Evolutionary conservation across 64 coral and sea anemone genomes (phyloP).

Genomic region (Montipora foliosa): DNA sequence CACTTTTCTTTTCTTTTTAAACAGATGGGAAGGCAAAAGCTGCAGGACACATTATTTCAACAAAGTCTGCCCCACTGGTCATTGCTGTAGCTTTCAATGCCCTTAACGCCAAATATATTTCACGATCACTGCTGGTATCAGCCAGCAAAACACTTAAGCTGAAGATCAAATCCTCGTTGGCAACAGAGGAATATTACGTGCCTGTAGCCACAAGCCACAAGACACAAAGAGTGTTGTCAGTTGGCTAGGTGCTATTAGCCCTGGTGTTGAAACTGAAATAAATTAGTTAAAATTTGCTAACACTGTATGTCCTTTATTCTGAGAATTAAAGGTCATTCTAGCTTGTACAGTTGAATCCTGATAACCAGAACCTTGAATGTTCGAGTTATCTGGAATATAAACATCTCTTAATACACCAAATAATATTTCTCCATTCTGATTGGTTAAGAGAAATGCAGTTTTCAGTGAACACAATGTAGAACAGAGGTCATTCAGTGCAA

Average conservation of each 20-base stretch:
- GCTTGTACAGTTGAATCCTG: slow-evolving; percentile 12
- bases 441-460: not conserved
- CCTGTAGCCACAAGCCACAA: slow-evolving; percentile 19
- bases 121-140: slow-evolving; percentile 2
- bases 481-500: not conserved
- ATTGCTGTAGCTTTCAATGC: slow-evolving; percentile 16
- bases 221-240: not conserved
- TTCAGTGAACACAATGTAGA: not conserved
- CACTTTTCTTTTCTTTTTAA: not conserved
- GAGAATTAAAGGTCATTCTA: slow-evolving; percentile 1
- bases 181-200: not conserved
- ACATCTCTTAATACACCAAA: slow-evolving; percentile 3
- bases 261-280: slow-evolving; percentile 23
- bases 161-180: slow-evolving; percentile 9
- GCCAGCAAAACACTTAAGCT: slow-evolving; percentile 22
- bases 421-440: not conserved
- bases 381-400: slow-evolving; percentile 7
- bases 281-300: slow-evolving; percentile 18
- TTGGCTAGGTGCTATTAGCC: slow-evolving; percentile 11
- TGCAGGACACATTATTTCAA: slow-evolving; percentile 3
- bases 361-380: not conserved
- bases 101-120: not conserved
- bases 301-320: slow-evolving; percentile 16
- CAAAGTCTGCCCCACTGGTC: slow-evolving; percentile 8
- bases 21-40: slow-evolving; percentile 18